Evolutionary conservation across 2,888 invertebrate genomes (phyloP), one percentile per base, ranked within the genome.

Genomic region (Mactromeris polynyma): DNA sequence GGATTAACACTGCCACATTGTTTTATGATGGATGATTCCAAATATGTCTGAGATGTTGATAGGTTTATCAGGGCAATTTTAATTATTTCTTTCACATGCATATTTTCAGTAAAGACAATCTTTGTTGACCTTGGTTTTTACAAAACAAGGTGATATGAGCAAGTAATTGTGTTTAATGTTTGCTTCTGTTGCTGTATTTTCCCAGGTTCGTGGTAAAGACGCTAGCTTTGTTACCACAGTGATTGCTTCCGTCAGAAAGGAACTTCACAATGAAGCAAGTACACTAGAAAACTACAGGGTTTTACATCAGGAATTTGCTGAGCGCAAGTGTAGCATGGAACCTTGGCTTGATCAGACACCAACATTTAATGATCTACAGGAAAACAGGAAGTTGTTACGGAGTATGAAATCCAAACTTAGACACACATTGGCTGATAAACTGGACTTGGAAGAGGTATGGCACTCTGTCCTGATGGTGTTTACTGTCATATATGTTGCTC

Each of bases 371-470:
- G 93, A 94, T 40, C 82, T 96, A 19, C 92, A 92, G 46, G 93
- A 93, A 40, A 93, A 93, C 21, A 92, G 95, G 54, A 94, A 95
- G 86, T 89, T 89, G 6, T 92, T 96, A 69, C 89, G 95, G 19
- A 69, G 93, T 38, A 90, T 96, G 14, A 95, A 95, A 87, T 96
- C 96, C 3, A 95, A 95, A 84, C 90, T 96, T 7, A 85, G 96
- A 9, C 96, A 96, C 81, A 94, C 92, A 79, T 93, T 95, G 86
- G 96, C 96, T 7, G 96, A 96, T 83, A 95, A 94, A 89, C 93
- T 94, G 38, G 96, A 96, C 91, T 83, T 95, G 9, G 96, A 96
- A 86, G 96, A 96, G 95, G 96, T 95, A 81, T 42, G 64, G 9
- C 26, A 26, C 6, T 26, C 0, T n/a, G n/a, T 64, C 11, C 1